These are phyloP conservation scores for Ibycter americanus DNA, from an alignment of 2,797 vertebrate species.

Conservation along the genomic window DNA sequence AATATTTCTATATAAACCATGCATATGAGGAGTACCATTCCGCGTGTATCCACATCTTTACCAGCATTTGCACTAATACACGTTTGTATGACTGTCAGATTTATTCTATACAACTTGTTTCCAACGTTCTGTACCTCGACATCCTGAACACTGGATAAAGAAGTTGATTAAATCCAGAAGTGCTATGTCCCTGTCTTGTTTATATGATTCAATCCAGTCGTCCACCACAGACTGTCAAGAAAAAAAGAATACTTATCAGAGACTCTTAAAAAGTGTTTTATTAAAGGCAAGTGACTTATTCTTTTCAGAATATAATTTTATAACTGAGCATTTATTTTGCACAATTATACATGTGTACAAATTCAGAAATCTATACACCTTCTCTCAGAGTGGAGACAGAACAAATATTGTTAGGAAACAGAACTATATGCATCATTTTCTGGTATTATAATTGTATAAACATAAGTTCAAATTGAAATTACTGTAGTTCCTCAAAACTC, in stretches of 20 bases:
- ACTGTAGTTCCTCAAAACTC: not conserved
- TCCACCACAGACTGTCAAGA: constrained; percentile 90
- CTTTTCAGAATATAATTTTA: constrained; percentile 12
- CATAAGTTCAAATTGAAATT: not conserved
- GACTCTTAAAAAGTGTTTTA: constrained; percentile 37
- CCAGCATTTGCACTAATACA: constrained; percentile 8
- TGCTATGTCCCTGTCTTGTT: constrained; percentile 97
- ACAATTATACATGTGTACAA: not conserved
- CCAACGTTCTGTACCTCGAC: constrained; percentile 88
- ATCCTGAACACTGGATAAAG: constrained; percentile 99
- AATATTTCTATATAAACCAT: not conserved
- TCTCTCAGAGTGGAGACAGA: constrained; percentile 63
- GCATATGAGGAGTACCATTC: not conserved
- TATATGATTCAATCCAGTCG: constrained; percentile 99
- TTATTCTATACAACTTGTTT: constrained; percentile 50
- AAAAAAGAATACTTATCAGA: constrained; percentile 72
- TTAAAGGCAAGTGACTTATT: constrained; percentile 35
- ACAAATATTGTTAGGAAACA: constrained; percentile 44
- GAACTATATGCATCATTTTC: not conserved
- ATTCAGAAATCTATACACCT: constrained; percentile 6
- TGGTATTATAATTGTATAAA: not conserved
- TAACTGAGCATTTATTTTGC: not conserved
- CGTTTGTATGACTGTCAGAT: not conserved
- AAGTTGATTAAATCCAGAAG: constrained; percentile 99
- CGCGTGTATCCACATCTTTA: not conserved